Conservation (phyloP, 2,797 vertebrate genomes). For the Ficedula albicollis region DNA sequence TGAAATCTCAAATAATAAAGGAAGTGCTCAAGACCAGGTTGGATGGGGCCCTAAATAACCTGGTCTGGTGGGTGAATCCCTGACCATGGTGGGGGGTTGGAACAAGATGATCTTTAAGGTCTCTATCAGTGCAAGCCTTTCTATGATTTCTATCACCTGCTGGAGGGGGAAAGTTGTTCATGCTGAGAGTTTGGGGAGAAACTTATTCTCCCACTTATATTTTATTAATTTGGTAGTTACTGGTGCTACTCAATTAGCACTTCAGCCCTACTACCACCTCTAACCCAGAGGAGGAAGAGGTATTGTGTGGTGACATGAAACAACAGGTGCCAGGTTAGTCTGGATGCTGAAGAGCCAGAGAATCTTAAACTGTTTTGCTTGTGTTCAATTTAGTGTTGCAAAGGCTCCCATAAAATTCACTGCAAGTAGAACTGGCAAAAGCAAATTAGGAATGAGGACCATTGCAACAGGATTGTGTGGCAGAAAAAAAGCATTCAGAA, state of each 20-base stretch:
- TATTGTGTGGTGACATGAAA: background rate
- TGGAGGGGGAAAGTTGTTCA: background rate
- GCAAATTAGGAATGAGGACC: background rate
- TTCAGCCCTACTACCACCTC: background rate
- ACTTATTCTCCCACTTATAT: background rate
- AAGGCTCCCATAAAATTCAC: background rate
- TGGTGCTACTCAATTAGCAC: background rate
- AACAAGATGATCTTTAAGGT: background rate
- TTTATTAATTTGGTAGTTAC: background rate
- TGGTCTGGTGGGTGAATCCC: background rate
- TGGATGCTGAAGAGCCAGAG: background rate
- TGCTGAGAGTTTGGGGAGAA: background rate
- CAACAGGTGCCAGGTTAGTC: background rate
- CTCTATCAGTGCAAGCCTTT: background rate
- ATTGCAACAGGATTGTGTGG: background rate
- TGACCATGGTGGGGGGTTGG: rapidly evolving
- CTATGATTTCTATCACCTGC: background rate
- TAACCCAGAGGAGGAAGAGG: background rate
- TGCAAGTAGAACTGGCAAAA: background rate
- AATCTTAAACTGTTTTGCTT: background rate
- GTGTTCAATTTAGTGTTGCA: background rate
- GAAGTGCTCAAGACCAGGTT: background rate
- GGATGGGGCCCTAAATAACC: background rate
- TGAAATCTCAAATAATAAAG: background rate
- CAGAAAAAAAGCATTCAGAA: background rate